Evolutionary conservation across 35 echinoderm and acorn worm genomes (phyloP).

Genomic region (Eucidaris tribuloides): DNA sequence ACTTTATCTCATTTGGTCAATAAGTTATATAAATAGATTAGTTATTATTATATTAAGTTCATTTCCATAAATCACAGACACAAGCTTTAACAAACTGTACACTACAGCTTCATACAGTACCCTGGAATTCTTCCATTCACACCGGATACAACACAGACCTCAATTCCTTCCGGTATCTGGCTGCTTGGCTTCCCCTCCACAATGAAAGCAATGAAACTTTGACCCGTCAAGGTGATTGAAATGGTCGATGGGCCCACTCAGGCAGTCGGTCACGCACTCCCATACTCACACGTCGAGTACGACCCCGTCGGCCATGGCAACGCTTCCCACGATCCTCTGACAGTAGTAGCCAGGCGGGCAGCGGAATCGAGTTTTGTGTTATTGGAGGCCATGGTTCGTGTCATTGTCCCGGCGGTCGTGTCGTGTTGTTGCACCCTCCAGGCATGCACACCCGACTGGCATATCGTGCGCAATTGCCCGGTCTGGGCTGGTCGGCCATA

Average conservation of each 20-base stretch:
- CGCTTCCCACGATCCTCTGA: slow-evolving; percentile 57
- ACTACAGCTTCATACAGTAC: no score
- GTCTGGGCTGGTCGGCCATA: slow-evolving; percentile 80
- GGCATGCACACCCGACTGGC: slow-evolving; percentile 72
- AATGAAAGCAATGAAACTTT: slow-evolving; percentile 82
- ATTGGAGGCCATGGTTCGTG: slow-evolving; percentile 81
- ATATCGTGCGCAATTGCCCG: slow-evolving; percentile 71
- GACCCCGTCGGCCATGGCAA: slow-evolving; percentile 60
- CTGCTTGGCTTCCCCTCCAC: slow-evolving; percentile 74
- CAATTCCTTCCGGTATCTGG: slow-evolving; percentile 41
- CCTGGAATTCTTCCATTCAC: slow-evolving; percentile 87
- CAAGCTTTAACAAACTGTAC: no score
- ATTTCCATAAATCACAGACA: no score
- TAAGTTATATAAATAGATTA: no score
- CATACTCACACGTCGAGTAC: slow-evolving; percentile 48
- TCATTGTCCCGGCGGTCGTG: slow-evolving; percentile 54
- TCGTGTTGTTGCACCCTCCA: slow-evolving; percentile 85
- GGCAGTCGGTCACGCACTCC: slow-evolving; percentile 59
- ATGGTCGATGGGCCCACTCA: slow-evolving; percentile 63
- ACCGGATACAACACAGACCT: slow-evolving; percentile 59
- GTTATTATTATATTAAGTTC: no score
- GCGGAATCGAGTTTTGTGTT: slow-evolving; percentile 84
- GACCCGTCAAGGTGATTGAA: slow-evolving; percentile 91
- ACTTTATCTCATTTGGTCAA: no score
- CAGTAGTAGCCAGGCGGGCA: slow-evolving; percentile 94